A percentile compares a stretch with the other conserved stretches of the same genome.
Evolutionary conservation across 1,140 invertebrate species (phyloP).

Genomic region (Dysdera silvatica): DNA sequence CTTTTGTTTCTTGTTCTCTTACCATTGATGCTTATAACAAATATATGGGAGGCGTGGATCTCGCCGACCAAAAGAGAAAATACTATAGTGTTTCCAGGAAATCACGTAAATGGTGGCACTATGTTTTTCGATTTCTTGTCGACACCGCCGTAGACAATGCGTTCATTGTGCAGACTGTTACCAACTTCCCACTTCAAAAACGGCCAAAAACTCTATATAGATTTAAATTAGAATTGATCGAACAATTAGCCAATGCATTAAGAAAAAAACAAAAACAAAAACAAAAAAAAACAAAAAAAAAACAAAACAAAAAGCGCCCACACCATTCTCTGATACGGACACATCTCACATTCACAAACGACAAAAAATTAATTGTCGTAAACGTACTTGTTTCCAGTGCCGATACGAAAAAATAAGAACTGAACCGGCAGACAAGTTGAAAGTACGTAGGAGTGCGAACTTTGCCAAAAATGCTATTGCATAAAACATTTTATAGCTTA

Average conservation of each 20-base stretch:
- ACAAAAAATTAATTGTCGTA: neutral
- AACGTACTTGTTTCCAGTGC: neutral
- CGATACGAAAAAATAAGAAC: neutral
- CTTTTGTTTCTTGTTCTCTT: neutral
- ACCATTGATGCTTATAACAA: neutral
- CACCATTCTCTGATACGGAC: too few relatives aligned
- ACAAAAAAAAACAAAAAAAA: too few relatives aligned
- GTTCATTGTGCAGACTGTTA: neutral
- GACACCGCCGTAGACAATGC: neutral
- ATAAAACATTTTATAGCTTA: neutral
- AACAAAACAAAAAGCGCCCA: too few relatives aligned
- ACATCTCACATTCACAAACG: neutral
- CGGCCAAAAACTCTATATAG: neutral
- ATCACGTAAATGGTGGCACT: neutral
- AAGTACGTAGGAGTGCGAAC: neutral
- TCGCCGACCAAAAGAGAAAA: neutral
- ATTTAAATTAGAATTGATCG: neutral
- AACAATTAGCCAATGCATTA: neutral
- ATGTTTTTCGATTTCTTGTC: slow-evolving; percentile 1
- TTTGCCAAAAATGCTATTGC: neutral
- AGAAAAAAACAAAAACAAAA: too few relatives aligned
- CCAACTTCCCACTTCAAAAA: neutral
- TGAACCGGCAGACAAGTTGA: neutral
- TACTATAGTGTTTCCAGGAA: neutral
- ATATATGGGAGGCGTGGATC: neutral